Conservation (phyloP, 2,888 invertebrate species). For the Biston stratarius region DNA sequence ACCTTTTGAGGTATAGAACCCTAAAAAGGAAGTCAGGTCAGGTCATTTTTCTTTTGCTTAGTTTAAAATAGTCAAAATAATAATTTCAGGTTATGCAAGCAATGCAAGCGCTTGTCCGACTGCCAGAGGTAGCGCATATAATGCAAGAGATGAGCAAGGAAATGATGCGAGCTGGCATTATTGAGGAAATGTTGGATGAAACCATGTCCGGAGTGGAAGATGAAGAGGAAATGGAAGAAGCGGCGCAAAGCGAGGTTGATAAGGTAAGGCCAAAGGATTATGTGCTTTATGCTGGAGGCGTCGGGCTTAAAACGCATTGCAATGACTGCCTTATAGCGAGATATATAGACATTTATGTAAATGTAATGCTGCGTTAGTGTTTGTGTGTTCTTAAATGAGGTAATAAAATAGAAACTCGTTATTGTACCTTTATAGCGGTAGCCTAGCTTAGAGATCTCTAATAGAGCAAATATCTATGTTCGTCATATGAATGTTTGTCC, state of each 20-base stretch:
- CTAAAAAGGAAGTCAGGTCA: too few relatives aligned
- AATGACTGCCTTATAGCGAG: too few relatives aligned
- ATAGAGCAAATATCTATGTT: too few relatives aligned
- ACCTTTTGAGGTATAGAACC: too few relatives aligned
- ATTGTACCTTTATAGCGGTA: too few relatives aligned
- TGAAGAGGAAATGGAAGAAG: conserved; percentile 98
- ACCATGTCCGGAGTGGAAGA: conserved; percentile 97
- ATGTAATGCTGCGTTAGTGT: too few relatives aligned
- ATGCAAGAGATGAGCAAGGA: conserved; percentile 99
- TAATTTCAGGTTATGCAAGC: conserved; percentile 93
- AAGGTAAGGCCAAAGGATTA: conserved; percentile 85
- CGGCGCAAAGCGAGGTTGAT: conserved; percentile 97
- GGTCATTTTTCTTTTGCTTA: not conserved
- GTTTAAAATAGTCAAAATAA: not conserved
- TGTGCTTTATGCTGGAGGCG: not conserved
- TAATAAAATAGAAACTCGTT: too few relatives aligned
- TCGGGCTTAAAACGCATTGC: too few relatives aligned
- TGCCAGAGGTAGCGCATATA: conserved; percentile 97
- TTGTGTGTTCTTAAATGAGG: too few relatives aligned
- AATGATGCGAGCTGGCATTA: conserved; percentile 99
- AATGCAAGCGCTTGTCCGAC: conserved; percentile 96
- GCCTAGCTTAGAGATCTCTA: too few relatives aligned
- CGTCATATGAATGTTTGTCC: too few relatives aligned
- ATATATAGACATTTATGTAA: too few relatives aligned
- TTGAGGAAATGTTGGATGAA: conserved; percentile 99